Evolutionary conservation across 2,888 invertebrate genomes (phyloP).

Genomic region (Zygaena filipendulae): DNA sequence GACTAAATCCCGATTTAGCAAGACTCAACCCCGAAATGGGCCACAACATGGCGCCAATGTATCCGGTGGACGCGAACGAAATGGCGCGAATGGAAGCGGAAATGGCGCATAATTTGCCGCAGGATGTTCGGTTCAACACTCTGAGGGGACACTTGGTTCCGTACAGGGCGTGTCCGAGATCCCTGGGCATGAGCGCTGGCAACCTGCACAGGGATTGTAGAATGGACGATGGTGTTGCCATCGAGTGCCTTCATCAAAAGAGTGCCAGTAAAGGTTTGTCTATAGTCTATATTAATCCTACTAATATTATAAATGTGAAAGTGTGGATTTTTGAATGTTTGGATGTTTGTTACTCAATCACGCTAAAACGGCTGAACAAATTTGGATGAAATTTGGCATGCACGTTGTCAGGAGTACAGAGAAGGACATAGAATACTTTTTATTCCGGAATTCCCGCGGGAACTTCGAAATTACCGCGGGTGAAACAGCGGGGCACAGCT

Average conservation of each 20-base stretch:
- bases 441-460: too few relatives aligned
- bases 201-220: slow-evolving; percentile 49
- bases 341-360: too few relatives aligned
- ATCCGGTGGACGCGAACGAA: slow-evolving; percentile 27
- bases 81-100: slow-evolving; percentile 30
- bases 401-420: too few relatives aligned
- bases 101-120: slow-evolving; percentile 32
- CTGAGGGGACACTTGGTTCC: slow-evolving; percentile 55
- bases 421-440: too few relatives aligned
- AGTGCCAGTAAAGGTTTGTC: slow-evolving; percentile 45
- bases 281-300: too few relatives aligned
- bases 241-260: slow-evolving; percentile 53
- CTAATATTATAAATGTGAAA: too few relatives aligned
- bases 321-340: too few relatives aligned
- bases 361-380: too few relatives aligned
- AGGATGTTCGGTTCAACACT: slow-evolving; percentile 42
- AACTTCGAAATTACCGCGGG: too few relatives aligned
- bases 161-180: slow-evolving; percentile 40
- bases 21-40: slow-evolving; percentile 32
- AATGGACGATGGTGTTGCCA: slow-evolving; percentile 33
- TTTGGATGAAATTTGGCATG: too few relatives aligned
- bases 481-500: too few relatives aligned
- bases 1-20: slow-evolving; percentile 31
- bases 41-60: slow-evolving; percentile 28
- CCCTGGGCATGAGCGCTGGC: slow-evolving; percentile 41